Base-by-base conservation (phyloP, 2,113 vertebrate species). In the Zosterops borbonicus region DNA sequence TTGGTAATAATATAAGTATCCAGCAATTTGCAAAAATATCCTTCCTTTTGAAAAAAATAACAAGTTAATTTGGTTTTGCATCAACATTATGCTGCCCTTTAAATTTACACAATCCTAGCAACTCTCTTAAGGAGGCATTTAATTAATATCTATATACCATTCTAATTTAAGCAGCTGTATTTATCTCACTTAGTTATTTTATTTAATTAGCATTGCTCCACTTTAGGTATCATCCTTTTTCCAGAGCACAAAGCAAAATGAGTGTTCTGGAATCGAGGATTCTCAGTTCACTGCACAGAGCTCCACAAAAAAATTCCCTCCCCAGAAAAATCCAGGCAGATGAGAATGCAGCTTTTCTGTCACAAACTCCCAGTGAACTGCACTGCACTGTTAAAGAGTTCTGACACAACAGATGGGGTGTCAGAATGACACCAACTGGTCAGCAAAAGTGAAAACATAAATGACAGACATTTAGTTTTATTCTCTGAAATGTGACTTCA, bases 321-420 rank as follows among this genome's bases (percentile, higher is more conserved):
- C 46, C 52, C 53, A 73, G 59, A 35, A 81, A 81, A 93, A 86
- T 14, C 3, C 27, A 75, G 87, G 33, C 94, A 90, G 53, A 95
- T 67, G 62, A 92, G 91, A 92, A 92, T 12, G 15, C 16, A 78
- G 63, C n/a, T 94, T 67, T 70, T 9, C 59, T 63, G 89, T 96
- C 96, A 94, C 77, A 96, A 94, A 23, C 46, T 59, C 70, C n/a
- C 75, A 74, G n/a, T 39, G 89, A 97, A 81, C 75, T 47, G 81
- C 63, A 80, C 8, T 71, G 53, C 50, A 63, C 83, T 55, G 65
- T 22, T 96, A 97, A 97, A 39, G 75, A 91, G 85, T 94, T 95
- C 28, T 96, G 96, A 96, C 95, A 88, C 67, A 96, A 97, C 96
- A 96, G 95, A 97, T 96, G 87, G 93, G 83, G 93, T 83, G 80